These are phyloP conservation scores for Chalcis sispes DNA, from an alignment of 2,888 invertebrate genomes.

Conservation along the genomic window DNA sequence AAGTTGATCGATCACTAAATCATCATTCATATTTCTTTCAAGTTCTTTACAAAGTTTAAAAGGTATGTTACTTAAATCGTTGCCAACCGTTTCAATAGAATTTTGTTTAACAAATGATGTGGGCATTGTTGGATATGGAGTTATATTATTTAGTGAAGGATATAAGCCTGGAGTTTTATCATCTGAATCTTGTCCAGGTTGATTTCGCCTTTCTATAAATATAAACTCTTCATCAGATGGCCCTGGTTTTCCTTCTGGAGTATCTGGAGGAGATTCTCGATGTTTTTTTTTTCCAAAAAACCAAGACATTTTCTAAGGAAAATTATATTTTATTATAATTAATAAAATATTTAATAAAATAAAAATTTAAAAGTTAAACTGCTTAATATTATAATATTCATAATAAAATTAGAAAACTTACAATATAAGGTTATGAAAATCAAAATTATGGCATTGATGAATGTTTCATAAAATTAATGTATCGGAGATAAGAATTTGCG, in stretches of 20 bases:
- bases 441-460: not conserved
- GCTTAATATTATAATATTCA: slow-evolving; percentile 66
- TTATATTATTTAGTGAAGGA: slow-evolving; percentile 62
- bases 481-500: too few species aligned
- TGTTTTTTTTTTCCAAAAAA: slow-evolving; percentile 73
- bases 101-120: slow-evolving; percentile 57
- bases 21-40: slow-evolving; percentile 74
- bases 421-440: slow-evolving; percentile 4
- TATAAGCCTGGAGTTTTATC: slow-evolving; percentile 62
- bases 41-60: slow-evolving; percentile 78
- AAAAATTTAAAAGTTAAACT: too few species aligned
- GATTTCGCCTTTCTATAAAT: slow-evolving; percentile 64
- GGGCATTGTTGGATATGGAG: slow-evolving; percentile 58
- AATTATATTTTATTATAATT: slow-evolving; percentile 41
- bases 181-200: slow-evolving; percentile 37
- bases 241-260: slow-evolving; percentile 63
- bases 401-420: slow-evolving; percentile 36
- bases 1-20: slow-evolving; percentile 78
- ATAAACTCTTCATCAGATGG: slow-evolving; percentile 65
- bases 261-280: slow-evolving; percentile 69
- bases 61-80: slow-evolving; percentile 79
- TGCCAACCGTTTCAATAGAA: slow-evolving; percentile 59
- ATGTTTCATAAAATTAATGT: not conserved
- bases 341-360: not conserved
- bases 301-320: slow-evolving; percentile 71